These are phyloP conservation scores for Scaptomyza reducta DNA, from an alignment of 2,888 invertebrate species.

Conservation along the genomic window DNA sequence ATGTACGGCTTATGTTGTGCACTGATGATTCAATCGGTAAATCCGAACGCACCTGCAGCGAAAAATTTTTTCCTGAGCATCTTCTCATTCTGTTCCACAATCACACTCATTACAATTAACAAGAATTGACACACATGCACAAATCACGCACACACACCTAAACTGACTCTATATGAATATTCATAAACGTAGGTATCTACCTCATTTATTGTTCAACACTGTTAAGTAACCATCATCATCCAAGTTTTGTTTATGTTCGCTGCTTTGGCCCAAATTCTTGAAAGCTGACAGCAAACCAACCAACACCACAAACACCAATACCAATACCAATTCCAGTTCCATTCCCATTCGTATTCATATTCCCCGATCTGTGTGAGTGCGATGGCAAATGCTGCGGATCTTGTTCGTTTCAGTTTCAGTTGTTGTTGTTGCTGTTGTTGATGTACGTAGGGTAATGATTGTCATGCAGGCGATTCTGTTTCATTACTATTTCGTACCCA, in stretches of 20 bases:
- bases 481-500: conserved; percentile 71
- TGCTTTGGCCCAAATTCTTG: conserved; percentile 74
- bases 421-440: conserved; percentile 37
- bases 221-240: conserved; percentile 77
- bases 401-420: conserved; percentile 41
- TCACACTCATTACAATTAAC: conserved; percentile 31
- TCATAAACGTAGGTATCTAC: conserved; percentile 27
- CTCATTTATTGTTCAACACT: conserved; percentile 69
- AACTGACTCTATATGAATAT: not conserved
- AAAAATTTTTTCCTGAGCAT: not conserved
- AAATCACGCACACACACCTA: too few relatives aligned
- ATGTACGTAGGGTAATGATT: conserved; percentile 60
- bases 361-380: conserved; percentile 49
- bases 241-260: conserved; percentile 69
- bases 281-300: conserved; percentile 60
- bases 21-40: conserved; percentile 31
- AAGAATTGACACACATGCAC: not conserved
- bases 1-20: not conserved
- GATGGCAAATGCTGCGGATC: conserved; percentile 44
- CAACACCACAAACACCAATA: conserved; percentile 18
- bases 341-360: conserved; percentile 30
- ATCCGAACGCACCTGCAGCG: conserved; percentile 40
- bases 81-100: conserved; percentile 9
- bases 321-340: conserved; percentile 12
- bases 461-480: conserved; percentile 77